Percentiles rank a stretch among this genome's conserved stretches.
These are phyloP conservation scores for Zosterops hypoxanthus DNA, from an alignment of 2,113 vertebrate genomes.

Conservation along the genomic window DNA sequence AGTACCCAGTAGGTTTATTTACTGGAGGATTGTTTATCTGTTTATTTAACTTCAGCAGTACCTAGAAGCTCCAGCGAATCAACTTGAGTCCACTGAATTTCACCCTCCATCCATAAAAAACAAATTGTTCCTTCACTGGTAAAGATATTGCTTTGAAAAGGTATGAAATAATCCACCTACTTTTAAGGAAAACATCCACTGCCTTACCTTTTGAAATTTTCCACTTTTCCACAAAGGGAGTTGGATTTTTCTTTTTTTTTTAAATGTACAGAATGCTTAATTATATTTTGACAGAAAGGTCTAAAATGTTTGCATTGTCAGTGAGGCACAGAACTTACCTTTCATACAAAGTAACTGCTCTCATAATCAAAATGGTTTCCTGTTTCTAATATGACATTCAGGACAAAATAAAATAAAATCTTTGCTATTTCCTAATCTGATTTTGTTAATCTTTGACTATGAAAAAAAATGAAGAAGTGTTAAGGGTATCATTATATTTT, in stretches of 20 bases:
- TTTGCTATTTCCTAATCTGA: neutral
- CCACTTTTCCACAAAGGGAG: neutral
- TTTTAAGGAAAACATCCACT: neutral
- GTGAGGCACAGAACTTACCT: neutral
- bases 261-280: neutral
- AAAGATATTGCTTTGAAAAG: neutral
- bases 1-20: rapidly evolving
- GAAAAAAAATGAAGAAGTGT: neutral
- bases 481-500: conserved; percentile 14
- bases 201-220: neutral
- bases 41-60: neutral
- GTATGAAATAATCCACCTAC: neutral
- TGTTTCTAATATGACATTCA: neutral
- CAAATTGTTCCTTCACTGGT: neutral
- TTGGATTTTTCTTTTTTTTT: neutral
- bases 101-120: rapidly evolving
- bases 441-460: neutral
- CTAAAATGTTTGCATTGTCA: neutral
- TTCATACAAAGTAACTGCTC: neutral
- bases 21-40: neutral
- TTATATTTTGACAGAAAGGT: neutral
- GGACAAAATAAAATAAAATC: neutral
- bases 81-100: neutral
- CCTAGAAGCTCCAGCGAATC: neutral
- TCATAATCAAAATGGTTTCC: neutral